These are phyloP conservation scores for Hydropsyche tenuis DNA, from an alignment of 1,140 invertebrate species.

Conservation along the genomic window DNA sequence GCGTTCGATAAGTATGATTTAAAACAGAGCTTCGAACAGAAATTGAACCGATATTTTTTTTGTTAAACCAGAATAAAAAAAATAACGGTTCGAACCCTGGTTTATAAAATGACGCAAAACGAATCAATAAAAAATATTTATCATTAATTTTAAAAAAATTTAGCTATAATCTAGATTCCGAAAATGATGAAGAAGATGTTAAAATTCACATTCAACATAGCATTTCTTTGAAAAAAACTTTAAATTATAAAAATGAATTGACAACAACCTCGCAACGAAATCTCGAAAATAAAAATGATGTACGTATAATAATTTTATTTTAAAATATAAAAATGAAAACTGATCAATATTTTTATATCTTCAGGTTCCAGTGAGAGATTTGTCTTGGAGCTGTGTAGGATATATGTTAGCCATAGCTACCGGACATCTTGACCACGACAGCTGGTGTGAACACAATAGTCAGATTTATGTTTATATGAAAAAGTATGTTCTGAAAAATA, in stretches of 20 bases:
- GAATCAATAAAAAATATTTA: too few relatives aligned
- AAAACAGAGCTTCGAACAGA: too few relatives aligned
- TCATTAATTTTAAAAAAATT: too few relatives aligned
- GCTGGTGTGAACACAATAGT: conserved; percentile 45
- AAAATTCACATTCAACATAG: conserved; percentile 3
- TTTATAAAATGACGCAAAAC: too few relatives aligned
- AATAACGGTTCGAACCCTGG: too few relatives aligned
- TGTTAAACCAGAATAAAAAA: too few relatives aligned
- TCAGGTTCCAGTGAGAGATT: conserved; percentile 35
- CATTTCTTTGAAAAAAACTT: background rate
- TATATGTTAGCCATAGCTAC: conserved; percentile 34
- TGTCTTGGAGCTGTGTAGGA: conserved; percentile 46
- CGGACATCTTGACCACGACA: conserved; percentile 41
- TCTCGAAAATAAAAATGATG: too few relatives aligned
- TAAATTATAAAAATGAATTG: background rate
- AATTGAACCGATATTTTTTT: too few relatives aligned
- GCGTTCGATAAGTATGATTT: conserved; percentile 13
- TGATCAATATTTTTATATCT: conserved; percentile 7
- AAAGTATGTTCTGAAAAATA: conserved; percentile 23
- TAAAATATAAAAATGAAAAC: background rate
- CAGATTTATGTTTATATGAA: conserved; percentile 37
- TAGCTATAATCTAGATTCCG: too few relatives aligned
- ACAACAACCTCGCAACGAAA: too few relatives aligned
- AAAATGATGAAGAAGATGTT: background rate
- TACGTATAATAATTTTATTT: background rate